Evolutionary conservation across 2,888 invertebrate species (phyloP), one percentile per base, ranked within the genome.

Genomic region (Acleris literana): DNA sequence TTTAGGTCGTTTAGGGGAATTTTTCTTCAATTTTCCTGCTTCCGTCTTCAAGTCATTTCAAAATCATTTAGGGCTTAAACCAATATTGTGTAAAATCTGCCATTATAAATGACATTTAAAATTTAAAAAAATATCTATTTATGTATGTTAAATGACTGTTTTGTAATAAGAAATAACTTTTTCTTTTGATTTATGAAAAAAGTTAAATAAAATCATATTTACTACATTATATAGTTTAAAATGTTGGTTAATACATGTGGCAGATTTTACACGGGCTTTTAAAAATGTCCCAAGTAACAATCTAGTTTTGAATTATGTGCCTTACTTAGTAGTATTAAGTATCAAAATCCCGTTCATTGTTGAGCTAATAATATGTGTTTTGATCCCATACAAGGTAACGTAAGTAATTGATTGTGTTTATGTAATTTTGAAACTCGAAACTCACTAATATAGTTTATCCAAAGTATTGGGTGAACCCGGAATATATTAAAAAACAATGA

Each of bases 341-440:
- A 67, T 65, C 20, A 53, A 29, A 66, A 25, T 63, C 63, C 65
- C 33, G 20, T 65, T 25, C 25, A 33, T 62, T 69, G 64, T 68
- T 53, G 56, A 63, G 68, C 71, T 72, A 71, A 66, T 71, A 56
- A 62, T 59, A 22, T 67, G 63, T 70, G 63, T 70, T 62, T 57
- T 66, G 62, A 66, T 57, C 66, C 57, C 22, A 25, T 65, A 17
- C 46, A 57, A 62, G 65, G 66, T 66, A 48, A 46, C 18, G 62
- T 57, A 39, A 62, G 66, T 64, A 68, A 68, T n/a, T 55, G 17
- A 68, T 33, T 62, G 16, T 63, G 13, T 64, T 11, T 60, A 51
- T 56, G 51, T 66, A 61, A 57, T 56, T 66, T 61, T 66, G 61
- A 61, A 46, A 66, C 52, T 61, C 22, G 17, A 43, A 53, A 5